A percentile compares a stretch with the other conserved stretches of the same genome.
phyloP scores from a whole-genome alignment of 1,140 invertebrate species.

The Trichonephila inaurata region DNA sequence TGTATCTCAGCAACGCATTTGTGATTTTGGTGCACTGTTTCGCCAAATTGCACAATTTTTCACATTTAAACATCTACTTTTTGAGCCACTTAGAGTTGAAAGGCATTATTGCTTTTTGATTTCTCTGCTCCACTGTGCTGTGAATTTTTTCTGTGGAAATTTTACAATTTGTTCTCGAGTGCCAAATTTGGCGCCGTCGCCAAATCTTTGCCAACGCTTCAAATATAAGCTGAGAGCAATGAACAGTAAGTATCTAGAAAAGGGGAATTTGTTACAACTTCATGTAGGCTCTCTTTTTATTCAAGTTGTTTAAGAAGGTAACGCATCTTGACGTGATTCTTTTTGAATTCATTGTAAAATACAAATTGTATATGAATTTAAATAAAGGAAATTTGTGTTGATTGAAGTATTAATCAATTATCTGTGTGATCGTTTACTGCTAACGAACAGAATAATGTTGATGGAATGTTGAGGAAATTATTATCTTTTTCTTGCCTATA shows the following conservation, averaged over 20 bases:
- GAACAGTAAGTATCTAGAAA: conserved; percentile 62
- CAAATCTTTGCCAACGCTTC: conserved; percentile 63
- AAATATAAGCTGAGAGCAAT: conserved; percentile 49
- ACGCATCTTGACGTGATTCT: conserved; percentile 65
- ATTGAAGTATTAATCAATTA: neutral
- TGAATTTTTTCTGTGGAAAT: conserved; percentile 41
- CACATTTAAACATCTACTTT: neutral
- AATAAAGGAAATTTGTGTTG: conserved; percentile 48
- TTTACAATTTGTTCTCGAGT: conserved; percentile 68
- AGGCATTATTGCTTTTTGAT: conserved; percentile 20
- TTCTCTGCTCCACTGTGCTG: conserved; percentile 19
- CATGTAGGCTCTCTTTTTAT: conserved; percentile 63
- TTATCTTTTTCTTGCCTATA: neutral
- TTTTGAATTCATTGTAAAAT: conserved; percentile 70
- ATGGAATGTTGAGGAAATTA: neutral
- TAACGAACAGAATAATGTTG: neutral
- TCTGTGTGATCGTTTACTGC: neutral
- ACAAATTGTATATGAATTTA: conserved; percentile 27
- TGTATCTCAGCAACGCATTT: neutral
- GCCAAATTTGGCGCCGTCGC: conserved; percentile 74
- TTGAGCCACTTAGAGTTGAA: neutral
- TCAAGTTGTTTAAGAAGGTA: conserved; percentile 64
- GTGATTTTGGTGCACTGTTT: neutral
- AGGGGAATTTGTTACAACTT: conserved; percentile 18
- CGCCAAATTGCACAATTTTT: conserved; percentile 1